These are phyloP conservation scores for Cololabis saira DNA, from an alignment of 2,113 vertebrate species.

Conservation along the genomic window DNA sequence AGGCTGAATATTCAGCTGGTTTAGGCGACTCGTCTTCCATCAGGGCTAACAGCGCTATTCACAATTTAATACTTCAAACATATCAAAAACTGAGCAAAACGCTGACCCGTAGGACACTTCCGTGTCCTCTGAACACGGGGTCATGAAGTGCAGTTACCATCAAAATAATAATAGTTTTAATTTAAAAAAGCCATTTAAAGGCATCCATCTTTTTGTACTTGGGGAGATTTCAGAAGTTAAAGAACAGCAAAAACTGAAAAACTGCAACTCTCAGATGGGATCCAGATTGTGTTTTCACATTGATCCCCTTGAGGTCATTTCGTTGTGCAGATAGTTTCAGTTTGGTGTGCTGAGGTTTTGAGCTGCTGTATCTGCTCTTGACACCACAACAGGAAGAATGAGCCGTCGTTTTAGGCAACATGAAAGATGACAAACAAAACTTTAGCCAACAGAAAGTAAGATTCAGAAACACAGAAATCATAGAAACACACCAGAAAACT, in stretches of 20 bases:
- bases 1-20: too few relatives aligned
- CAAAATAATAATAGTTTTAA: too few relatives aligned
- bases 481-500: background rate
- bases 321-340: background rate
- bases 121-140: too few relatives aligned
- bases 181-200: background rate
- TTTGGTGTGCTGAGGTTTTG: constrained; percentile 11
- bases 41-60: too few relatives aligned
- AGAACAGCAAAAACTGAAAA: background rate
- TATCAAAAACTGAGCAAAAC: too few relatives aligned
- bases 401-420: background rate
- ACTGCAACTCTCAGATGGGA: background rate
- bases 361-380: background rate
- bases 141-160: too few relatives aligned
- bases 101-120: too few relatives aligned
- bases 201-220: background rate
- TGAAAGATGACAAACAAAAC: background rate
- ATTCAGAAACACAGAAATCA: background rate
- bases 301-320: background rate
- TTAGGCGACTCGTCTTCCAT: too few relatives aligned
- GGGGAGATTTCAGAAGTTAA: background rate
- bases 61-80: too few relatives aligned
- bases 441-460: background rate
- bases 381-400: background rate
- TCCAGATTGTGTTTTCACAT: background rate